phyloP scores from a whole-genome alignment of 2,113 vertebrate genomes.

The Eulemur macaco region DNA sequence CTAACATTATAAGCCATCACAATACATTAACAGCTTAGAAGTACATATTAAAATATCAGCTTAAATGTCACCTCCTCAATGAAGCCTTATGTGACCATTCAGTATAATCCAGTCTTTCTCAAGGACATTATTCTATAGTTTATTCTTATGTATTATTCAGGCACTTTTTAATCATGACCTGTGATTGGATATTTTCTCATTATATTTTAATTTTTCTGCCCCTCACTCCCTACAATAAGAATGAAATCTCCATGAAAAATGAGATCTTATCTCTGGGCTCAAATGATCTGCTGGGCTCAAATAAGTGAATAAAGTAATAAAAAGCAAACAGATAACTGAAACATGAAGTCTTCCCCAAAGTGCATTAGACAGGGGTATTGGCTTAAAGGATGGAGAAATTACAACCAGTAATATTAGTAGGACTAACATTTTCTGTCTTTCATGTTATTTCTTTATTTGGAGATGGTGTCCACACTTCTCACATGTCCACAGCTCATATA shows the following conservation, averaged over 20 bases:
- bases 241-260: not conserved
- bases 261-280: not conserved
- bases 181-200: not conserved
- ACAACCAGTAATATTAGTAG: not conserved
- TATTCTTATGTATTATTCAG: not conserved
- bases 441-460: not conserved
- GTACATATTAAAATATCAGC: not conserved
- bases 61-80: not conserved
- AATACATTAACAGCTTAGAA: not conserved
- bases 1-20: slow-evolving; percentile 20
- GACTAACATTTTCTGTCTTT: not conserved
- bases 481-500: not conserved
- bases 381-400: not conserved
- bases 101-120: not conserved
- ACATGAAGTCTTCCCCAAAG: not conserved
- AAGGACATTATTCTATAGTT: not conserved
- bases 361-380: not conserved
- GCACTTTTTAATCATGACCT: not conserved
- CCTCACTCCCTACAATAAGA: not conserved
- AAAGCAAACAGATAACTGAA: not conserved
- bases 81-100: not conserved
- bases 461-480: not conserved
- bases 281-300: not conserved
- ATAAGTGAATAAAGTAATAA: not conserved
- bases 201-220: not conserved